These are phyloP conservation scores for Pteropus alecto DNA, from an alignment of 2,113 vertebrate species.

Conservation along the genomic window DNA sequence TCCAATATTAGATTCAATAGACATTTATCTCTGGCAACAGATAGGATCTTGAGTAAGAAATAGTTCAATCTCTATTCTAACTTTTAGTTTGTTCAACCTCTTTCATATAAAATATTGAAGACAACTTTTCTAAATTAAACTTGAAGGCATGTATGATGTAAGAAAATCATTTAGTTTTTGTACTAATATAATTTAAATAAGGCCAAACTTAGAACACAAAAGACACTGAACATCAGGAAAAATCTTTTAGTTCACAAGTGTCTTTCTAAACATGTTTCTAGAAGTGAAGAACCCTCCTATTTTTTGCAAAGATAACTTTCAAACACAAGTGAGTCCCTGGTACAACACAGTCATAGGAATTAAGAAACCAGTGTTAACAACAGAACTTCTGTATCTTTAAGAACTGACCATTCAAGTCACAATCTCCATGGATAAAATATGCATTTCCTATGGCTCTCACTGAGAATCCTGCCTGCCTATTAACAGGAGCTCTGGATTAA, in stretches of 20 bases:
- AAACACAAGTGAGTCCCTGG: background rate
- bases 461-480: background rate
- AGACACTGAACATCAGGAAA: background rate
- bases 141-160: background rate
- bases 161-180: background rate
- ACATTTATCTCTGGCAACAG: background rate
- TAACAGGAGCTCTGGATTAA: background rate
- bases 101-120: conserved; percentile 17
- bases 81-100: background rate
- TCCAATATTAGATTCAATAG: background rate
- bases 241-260: background rate
- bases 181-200: background rate
- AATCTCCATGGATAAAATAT: background rate
- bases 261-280: background rate
- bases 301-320: conserved; percentile 3
- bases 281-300: background rate
- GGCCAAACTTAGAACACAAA: background rate
- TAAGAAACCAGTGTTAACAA: background rate
- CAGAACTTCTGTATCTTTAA: background rate
- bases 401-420: background rate
- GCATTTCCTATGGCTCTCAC: background rate
- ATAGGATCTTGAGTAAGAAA: background rate
- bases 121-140: conserved; percentile 19
- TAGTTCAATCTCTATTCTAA: background rate
- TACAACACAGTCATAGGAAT: background rate